These are phyloP conservation scores for Pampusana beccarii DNA, from an alignment of 2,113 vertebrate genomes.

Conservation along the genomic window DNA sequence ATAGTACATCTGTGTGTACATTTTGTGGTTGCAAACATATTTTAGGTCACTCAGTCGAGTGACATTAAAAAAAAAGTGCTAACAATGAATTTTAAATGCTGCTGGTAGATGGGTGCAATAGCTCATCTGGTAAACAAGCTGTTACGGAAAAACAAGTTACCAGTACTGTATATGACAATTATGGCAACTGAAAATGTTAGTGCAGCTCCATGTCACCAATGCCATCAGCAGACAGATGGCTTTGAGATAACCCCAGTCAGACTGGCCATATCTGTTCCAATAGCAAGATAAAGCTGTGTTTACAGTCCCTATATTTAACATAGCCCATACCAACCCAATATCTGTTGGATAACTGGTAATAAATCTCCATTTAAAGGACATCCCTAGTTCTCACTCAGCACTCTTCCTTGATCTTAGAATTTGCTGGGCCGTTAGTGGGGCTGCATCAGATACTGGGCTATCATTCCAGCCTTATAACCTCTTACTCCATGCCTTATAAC, in stretches of 20 bases:
- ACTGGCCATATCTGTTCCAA: background rate
- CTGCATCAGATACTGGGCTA: background rate
- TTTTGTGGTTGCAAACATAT: background rate
- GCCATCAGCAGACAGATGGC: background rate
- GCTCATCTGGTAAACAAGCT: conserved; percentile 17
- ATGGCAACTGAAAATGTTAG: background rate
- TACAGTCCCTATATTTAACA: background rate
- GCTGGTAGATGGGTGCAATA: background rate
- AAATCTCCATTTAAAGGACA: background rate
- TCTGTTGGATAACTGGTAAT: background rate
- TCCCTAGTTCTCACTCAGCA: background rate
- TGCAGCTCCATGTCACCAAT: background rate
- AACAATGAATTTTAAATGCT: background rate
- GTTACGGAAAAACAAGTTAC: background rate
- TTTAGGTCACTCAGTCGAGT: conserved; percentile 37
- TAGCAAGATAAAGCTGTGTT: background rate
- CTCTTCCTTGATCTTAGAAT: background rate
- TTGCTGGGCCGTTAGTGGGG: background rate
- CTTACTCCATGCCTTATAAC: background rate
- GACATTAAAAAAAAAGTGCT: background rate
- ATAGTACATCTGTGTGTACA: background rate
- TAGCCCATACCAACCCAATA: background rate
- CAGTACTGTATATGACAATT: background rate
- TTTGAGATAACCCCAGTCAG: background rate
- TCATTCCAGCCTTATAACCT: background rate